Evolutionary conservation across 2,113 vertebrate species (phyloP).

Genomic region (Ceratotherium simum): DNA sequence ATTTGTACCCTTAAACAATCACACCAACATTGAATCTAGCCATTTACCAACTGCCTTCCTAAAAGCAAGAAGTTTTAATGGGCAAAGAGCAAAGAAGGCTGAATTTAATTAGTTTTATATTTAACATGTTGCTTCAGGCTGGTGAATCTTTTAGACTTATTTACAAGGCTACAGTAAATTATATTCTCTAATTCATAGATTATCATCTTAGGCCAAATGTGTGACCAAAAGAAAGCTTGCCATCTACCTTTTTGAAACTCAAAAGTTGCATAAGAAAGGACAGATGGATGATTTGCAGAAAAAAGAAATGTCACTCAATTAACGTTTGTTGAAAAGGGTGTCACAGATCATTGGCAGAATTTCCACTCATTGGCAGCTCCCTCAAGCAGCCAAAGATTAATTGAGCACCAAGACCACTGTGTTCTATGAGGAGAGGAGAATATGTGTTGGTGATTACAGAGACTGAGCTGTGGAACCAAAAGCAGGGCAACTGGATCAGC

Average conservation of each 20-base stretch:
- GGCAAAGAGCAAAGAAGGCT: neutral
- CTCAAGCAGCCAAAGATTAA: slow-evolving; percentile 47
- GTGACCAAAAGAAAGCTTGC: neutral
- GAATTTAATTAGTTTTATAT: neutral
- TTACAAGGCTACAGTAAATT: neutral
- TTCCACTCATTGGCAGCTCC: slow-evolving; percentile 49
- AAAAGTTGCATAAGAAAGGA: slow-evolving; percentile 58
- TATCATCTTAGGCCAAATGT: neutral
- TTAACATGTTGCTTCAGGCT: neutral
- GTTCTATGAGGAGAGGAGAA: neutral
- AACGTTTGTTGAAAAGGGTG: slow-evolving; percentile 62
- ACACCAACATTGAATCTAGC: neutral
- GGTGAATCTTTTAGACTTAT: neutral
- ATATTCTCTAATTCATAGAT: neutral
- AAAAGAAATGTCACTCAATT: slow-evolving; percentile 62
- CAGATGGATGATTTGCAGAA: slow-evolving; percentile 52
- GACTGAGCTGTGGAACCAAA: neutral
- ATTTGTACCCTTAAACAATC: neutral
- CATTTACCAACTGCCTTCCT: neutral
- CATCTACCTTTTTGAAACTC: slow-evolving; percentile 51
- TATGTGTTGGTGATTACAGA: neutral
- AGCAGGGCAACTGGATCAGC: neutral
- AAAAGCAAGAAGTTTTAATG: neutral
- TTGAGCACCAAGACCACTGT: neutral
- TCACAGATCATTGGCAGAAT: slow-evolving; percentile 60